These are phyloP conservation scores for Harpagoxenus sublaevis DNA, from an alignment of 2,888 invertebrate genomes.

Conservation along the genomic window DNA sequence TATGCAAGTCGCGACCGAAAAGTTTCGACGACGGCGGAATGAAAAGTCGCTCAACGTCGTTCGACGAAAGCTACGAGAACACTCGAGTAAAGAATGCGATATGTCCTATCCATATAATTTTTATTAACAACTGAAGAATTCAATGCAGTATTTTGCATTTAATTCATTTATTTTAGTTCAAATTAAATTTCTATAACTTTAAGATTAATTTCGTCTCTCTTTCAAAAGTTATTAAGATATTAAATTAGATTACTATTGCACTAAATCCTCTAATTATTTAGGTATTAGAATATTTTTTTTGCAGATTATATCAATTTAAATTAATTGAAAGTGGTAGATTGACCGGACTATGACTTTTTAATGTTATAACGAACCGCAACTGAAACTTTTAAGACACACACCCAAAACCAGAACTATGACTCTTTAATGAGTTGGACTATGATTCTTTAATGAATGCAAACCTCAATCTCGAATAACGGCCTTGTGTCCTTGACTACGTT, in stretches of 20 bases:
- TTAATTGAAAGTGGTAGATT: neutral
- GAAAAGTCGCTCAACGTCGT: constrained; percentile 2
- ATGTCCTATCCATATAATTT: neutral
- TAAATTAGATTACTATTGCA: neutral
- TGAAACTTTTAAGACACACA: neutral
- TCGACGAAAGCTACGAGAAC: neutral
- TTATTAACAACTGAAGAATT: neutral
- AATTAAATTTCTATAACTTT: neutral
- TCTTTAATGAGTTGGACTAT: constrained; percentile 13
- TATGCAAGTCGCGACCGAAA: constrained; percentile 16
- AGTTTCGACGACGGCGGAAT: neutral
- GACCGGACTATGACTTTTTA: neutral
- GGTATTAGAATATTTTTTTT: neutral
- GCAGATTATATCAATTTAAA: constrained; percentile 1
- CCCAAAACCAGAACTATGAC: neutral
- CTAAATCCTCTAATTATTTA: neutral
- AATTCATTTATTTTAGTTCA: neutral
- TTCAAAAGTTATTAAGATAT: neutral
- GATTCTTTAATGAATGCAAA: constrained; percentile 81
- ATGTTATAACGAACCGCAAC: neutral
- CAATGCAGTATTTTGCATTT: neutral
- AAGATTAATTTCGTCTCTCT: neutral
- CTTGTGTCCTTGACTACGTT: constrained; percentile 87
- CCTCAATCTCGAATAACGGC: constrained; percentile 90
- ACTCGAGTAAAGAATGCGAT: neutral